A percentile compares a stretch with the other conserved stretches of the same genome.
These are phyloP conservation scores for Elymnias hypermnestra DNA, from an alignment of 1,140 invertebrate species.

Conservation along the genomic window DNA sequence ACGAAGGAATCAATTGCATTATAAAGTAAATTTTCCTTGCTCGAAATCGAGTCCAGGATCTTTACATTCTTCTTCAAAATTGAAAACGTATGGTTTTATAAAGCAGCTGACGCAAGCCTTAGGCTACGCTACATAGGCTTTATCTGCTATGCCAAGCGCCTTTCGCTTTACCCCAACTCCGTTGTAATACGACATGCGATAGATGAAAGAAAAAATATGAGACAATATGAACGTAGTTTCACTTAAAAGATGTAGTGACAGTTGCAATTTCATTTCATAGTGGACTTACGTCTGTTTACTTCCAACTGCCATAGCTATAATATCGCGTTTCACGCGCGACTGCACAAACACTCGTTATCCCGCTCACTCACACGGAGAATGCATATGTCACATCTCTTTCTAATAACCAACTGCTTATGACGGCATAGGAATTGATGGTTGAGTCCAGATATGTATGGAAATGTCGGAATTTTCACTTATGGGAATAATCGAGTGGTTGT, in stretches of 20 bases:
- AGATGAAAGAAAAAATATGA: too few relatives aligned
- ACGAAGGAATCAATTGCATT: not conserved
- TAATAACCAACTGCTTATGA: constrained; percentile 48
- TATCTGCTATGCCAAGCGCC: too few relatives aligned
- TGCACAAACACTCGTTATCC: constrained; percentile 63
- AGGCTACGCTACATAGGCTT: too few relatives aligned
- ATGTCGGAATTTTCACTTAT: constrained; percentile 22
- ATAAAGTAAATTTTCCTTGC: too few relatives aligned
- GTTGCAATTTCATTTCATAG: not conserved
- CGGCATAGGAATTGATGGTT: constrained; percentile 59
- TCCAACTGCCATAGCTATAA: constrained; percentile 40
- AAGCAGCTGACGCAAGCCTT: too few relatives aligned
- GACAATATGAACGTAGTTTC: too few relatives aligned
- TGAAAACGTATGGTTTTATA: too few relatives aligned
- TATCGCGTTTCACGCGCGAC: constrained; percentile 63
- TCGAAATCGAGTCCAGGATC: too few relatives aligned
- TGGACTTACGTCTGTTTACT: constrained; percentile 50
- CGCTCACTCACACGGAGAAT: constrained; percentile 39
- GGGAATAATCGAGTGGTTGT: constrained; percentile 5
- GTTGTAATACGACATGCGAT: too few relatives aligned
- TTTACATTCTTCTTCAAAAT: too few relatives aligned
- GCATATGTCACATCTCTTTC: constrained; percentile 11
- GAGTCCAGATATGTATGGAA: constrained; percentile 40
- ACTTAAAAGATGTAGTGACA: too few relatives aligned
- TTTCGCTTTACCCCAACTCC: too few relatives aligned